phyloP scores from a whole-genome alignment of 2,113 vertebrate genomes.

The Callionymus lyra region DNA sequence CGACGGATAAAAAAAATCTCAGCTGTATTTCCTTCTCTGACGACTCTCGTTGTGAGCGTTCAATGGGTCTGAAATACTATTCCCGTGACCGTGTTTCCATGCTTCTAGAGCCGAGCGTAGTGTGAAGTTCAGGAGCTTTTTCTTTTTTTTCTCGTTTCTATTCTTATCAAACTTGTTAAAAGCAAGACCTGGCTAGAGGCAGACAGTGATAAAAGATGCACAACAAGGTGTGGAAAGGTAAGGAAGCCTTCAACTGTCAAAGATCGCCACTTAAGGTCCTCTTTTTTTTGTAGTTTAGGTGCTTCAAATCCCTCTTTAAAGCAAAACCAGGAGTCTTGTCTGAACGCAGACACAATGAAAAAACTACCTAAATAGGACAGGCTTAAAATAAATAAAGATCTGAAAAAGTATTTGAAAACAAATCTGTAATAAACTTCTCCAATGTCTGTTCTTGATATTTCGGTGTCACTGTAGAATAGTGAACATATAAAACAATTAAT shows the following conservation, averaged over 20 bases:
- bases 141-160: slow-evolving; percentile 24
- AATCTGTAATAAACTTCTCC: too few relatives aligned
- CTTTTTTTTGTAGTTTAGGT: background rate
- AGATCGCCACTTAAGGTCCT: slow-evolving; percentile 30
- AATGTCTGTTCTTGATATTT: too few relatives aligned
- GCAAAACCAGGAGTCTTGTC: slow-evolving; percentile 25
- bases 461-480: background rate
- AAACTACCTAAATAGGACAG: too few relatives aligned
- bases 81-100: slow-evolving; percentile 34
- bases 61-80: slow-evolving; percentile 52
- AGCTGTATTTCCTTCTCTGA: background rate
- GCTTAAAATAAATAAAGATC: too few relatives aligned
- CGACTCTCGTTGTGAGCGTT: slow-evolving; percentile 38
- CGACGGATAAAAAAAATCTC: slow-evolving; percentile 16
- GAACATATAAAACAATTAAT: background rate
- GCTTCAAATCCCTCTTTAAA: slow-evolving; percentile 60
- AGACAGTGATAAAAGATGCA: slow-evolving; percentile 36
- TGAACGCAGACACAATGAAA: background rate
- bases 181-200: slow-evolving; percentile 26
- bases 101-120: slow-evolving; percentile 55
- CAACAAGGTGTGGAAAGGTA: slow-evolving; percentile 45
- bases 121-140: slow-evolving; percentile 37
- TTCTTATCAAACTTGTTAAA: slow-evolving; percentile 1
- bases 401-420: too few relatives aligned
- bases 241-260: slow-evolving; percentile 36